Percentiles rank a stretch among this genome's conserved stretches.
Conservation (phyloP, 2,888 invertebrate species). For the Amphipyra berbera region DNA sequence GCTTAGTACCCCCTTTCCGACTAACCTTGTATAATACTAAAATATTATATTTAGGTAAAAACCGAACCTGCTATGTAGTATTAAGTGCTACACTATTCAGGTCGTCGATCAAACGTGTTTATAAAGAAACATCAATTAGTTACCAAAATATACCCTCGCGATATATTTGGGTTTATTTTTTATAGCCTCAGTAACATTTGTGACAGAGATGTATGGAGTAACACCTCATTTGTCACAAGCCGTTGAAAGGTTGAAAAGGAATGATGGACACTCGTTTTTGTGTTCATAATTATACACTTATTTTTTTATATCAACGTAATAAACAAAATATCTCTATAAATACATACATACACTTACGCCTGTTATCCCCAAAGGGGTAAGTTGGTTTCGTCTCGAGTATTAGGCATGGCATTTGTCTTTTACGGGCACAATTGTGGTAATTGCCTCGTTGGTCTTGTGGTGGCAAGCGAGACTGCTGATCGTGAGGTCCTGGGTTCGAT, state of each 20-base stretch:
- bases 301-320: conserved; percentile 2
- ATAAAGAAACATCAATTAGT: conserved; percentile 26
- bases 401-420: no score
- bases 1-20: no score
- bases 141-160: conserved; percentile 15
- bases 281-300: conserved; percentile 11
- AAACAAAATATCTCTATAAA: no score
- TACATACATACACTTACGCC: no score
- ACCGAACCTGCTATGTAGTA: background rate
- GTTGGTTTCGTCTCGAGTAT: no score
- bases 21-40: background rate
- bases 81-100: conserved; percentile 5
- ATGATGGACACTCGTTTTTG: conserved; percentile 36
- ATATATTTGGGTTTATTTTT: conserved; percentile 32
- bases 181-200: conserved; percentile 30
- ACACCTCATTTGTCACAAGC: conserved; percentile 51
- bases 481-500: no score
- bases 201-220: conserved; percentile 51
- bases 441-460: no score
- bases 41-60: background rate
- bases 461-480: no score
- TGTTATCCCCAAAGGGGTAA: no score
- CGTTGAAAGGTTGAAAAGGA: conserved; percentile 44
- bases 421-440: no score
- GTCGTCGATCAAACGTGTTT: conserved; percentile 12